Conservation (phyloP, 2,113 vertebrate species). For the Turdus rufiventris region DNA sequence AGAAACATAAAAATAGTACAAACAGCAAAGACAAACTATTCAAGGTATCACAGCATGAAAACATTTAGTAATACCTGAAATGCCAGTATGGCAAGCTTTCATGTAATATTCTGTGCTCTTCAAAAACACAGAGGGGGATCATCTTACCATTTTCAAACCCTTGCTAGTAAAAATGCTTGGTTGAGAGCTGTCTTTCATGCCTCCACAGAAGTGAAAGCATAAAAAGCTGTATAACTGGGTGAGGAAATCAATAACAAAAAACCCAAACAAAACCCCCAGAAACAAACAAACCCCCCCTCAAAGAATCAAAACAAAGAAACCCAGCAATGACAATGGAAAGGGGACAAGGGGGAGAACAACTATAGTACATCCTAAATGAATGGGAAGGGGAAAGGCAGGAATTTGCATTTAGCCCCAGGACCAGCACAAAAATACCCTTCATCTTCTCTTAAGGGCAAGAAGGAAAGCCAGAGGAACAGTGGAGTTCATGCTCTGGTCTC, state of each 20-base stretch:
- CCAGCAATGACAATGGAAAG: background rate
- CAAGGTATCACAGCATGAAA: background rate
- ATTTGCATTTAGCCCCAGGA: background rate
- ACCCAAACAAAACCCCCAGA: background rate
- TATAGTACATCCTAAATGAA: background rate
- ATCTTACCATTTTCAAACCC: background rate
- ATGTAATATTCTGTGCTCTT: background rate
- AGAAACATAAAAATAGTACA: background rate
- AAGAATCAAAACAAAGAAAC: background rate
- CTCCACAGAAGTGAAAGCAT: background rate
- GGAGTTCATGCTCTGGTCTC: background rate
- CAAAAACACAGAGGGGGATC: background rate
- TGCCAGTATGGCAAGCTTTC: background rate
- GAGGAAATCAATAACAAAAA: background rate
- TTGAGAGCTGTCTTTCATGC: background rate
- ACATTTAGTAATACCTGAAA: background rate
- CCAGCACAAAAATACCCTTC: background rate
- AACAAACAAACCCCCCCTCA: background rate
- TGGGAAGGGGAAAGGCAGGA: background rate
- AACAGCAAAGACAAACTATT: background rate
- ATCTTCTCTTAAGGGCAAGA: background rate
- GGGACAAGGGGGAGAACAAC: background rate
- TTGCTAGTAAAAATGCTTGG: background rate
- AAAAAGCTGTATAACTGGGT: background rate
- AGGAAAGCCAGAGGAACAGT: background rate